These are phyloP conservation scores for Palythoa heliodiscus DNA, from an alignment of 92 coral and sea anemone species.

Conservation along the genomic window DNA sequence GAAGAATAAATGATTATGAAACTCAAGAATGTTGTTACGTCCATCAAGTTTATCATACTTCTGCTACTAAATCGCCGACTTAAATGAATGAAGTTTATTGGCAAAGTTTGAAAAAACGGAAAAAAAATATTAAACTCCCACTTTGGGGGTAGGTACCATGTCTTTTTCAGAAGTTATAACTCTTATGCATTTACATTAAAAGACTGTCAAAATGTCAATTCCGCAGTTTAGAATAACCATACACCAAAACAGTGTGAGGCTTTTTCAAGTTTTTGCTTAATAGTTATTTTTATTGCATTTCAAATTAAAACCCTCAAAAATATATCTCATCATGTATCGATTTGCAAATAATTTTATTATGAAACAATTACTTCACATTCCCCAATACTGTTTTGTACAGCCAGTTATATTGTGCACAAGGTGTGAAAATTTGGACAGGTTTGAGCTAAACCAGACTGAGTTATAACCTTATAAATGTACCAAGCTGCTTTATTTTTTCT, in stretches of 20 bases:
- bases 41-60: no score
- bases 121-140: background rate
- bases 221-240: background rate
- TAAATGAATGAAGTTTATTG: background rate
- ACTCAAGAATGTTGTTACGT: no score
- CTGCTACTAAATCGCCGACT: no score
- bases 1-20: no score
- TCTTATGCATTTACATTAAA: background rate
- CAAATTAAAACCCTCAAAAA: background rate
- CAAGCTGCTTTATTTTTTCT: background rate
- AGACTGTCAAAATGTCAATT: background rate
- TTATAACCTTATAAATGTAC: background rate
- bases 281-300: background rate
- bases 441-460: conserved; percentile 11
- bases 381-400: background rate
- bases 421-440: background rate
- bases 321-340: background rate
- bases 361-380: background rate
- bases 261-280: background rate
- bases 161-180: background rate
- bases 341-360: background rate
- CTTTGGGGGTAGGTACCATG: background rate
- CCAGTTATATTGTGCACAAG: background rate
- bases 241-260: background rate
- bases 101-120: background rate